Conservation (phyloP, 2,888 invertebrate genomes). For the Allacma fusca region DNA sequence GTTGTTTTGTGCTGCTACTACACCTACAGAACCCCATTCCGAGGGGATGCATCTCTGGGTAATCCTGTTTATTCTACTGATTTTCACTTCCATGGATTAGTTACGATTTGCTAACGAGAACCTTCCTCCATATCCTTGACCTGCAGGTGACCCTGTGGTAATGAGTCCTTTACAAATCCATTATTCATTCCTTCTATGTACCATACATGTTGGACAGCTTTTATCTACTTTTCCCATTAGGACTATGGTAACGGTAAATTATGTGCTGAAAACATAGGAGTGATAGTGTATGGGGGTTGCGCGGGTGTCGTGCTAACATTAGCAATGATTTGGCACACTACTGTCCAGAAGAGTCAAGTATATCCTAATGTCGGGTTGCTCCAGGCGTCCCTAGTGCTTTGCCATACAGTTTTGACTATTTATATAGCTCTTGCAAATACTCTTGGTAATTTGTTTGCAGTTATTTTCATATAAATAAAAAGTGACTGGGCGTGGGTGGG, state of each 20-base stretch:
- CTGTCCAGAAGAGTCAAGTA: background rate
- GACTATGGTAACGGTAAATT: background rate
- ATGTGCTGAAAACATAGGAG: background rate
- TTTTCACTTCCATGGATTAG: too few species aligned
- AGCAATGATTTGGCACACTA: background rate
- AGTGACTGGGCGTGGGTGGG: too few species aligned
- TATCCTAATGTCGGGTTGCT: constrained; percentile 45
- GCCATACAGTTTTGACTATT: constrained; percentile 36
- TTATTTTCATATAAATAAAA: too few species aligned
- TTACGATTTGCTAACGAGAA: too few species aligned
- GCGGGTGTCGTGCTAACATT: constrained; percentile 2
- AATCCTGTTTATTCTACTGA: too few species aligned
- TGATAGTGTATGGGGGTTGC: constrained; percentile 19
- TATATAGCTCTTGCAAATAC: constrained; percentile 48
- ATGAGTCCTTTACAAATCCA: too few species aligned
- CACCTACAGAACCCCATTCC: background rate
- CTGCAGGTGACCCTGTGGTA: too few species aligned
- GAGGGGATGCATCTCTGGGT: background rate
- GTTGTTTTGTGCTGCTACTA: background rate
- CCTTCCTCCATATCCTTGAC: too few species aligned
- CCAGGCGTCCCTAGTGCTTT: constrained; percentile 40
- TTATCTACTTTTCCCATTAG: background rate
- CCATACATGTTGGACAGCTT: too few species aligned
- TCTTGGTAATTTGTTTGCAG: constrained; percentile 31
- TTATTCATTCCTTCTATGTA: too few species aligned